Evolutionary conservation across 2,888 invertebrate species (phyloP).

Genomic region (Hypolimnas misippus): DNA sequence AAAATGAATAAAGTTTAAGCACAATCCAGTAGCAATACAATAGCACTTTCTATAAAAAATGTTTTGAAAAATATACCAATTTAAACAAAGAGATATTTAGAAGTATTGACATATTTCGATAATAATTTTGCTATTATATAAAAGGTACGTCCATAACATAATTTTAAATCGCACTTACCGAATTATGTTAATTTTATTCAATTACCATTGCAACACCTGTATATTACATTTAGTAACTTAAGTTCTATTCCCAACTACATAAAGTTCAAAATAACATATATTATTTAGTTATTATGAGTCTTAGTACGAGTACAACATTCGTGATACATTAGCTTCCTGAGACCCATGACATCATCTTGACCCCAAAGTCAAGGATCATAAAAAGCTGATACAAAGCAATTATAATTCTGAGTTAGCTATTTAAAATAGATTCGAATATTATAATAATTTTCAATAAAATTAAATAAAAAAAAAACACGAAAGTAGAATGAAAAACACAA

Average conservation of each 20-base stretch:
- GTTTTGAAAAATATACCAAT: no score
- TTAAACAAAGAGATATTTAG: no score
- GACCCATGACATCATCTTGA: constrained; percentile 57
- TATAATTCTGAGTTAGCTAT: constrained; percentile 23
- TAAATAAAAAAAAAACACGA: not conserved
- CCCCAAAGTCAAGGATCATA: constrained; percentile 56
- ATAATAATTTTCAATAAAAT: not conserved
- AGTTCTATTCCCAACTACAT: not conserved
- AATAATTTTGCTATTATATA: no score
- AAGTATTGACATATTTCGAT: no score
- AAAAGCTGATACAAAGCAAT: constrained; percentile 31
- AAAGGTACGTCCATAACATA: not conserved
- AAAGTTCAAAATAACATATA: not conserved
- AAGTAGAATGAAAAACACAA: no score
- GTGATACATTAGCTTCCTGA: constrained; percentile 52
- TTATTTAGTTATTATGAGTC: not conserved
- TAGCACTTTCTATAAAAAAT: no score
- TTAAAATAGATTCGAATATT: constrained; percentile 22
- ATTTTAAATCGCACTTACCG: not conserved
- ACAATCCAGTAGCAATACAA: no score
- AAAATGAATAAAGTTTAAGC: no score
- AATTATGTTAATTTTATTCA: constrained; percentile 7
- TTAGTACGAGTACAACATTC: constrained; percentile 15
- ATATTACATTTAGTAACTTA: not conserved
- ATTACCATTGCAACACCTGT: not conserved